These are phyloP conservation scores for Montipora sp. DNA, from an alignment of 64 coral and sea anemone species.

Conservation along the genomic window DNA sequence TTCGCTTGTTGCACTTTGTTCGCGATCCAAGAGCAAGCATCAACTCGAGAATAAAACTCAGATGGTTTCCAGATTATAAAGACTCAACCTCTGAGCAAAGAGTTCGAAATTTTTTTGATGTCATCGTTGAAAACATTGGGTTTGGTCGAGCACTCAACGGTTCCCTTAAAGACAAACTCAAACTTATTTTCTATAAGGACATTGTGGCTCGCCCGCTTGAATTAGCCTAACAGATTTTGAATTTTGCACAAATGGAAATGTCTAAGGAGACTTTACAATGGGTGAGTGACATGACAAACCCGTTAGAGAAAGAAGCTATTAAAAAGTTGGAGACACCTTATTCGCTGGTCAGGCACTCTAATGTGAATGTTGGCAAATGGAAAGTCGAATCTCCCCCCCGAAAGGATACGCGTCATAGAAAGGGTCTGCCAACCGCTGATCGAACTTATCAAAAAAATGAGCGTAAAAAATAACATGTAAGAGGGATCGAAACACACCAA, in stretches of 20 bases:
- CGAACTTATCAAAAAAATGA: background rate
- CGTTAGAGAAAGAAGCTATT: background rate
- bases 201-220: slow-evolving; percentile 1
- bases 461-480: background rate
- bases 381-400: background rate
- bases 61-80: slow-evolving; percentile 22
- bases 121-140: background rate
- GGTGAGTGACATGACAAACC: slow-evolving; percentile 33
- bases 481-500: too few species aligned
- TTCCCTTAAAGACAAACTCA: slow-evolving; percentile 11
- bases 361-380: slow-evolving; percentile 28
- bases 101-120: slow-evolving; percentile 2
- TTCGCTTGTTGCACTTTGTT: slow-evolving; percentile 23
- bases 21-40: slow-evolving; percentile 40
- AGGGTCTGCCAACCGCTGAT: slow-evolving; percentile 3
- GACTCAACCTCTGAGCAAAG: background rate
- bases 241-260: slow-evolving; percentile 3
- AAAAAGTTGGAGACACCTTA: background rate
- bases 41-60: slow-evolving; percentile 29
- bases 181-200: slow-evolving; percentile 29
- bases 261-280: slow-evolving; percentile 7
- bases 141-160: slow-evolving; percentile 13
- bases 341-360: slow-evolving; percentile 31
- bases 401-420: background rate
- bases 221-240: slow-evolving; percentile 1